phyloP scores from a whole-genome alignment of 1,140 invertebrate genomes.

The Colletes latitarsis region DNA sequence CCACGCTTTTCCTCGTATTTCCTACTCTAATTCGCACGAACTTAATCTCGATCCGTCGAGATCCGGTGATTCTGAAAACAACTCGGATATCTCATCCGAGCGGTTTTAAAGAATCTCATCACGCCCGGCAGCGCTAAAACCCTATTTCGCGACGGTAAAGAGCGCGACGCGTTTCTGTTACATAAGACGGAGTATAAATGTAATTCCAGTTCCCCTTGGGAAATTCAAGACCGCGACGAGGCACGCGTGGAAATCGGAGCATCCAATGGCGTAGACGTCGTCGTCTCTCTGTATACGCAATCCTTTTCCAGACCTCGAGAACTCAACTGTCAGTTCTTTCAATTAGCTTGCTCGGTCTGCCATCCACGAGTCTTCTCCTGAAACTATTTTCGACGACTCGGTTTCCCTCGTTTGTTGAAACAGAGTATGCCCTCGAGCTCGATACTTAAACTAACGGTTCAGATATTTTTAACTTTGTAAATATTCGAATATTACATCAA shows the following conservation, averaged over 20 bases:
- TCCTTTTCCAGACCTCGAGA: not conserved
- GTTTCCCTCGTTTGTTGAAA: not conserved
- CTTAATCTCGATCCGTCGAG: not conserved
- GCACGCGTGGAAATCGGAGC: constrained; percentile 46
- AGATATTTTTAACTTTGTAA: too few species aligned
- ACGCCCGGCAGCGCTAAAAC: not conserved
- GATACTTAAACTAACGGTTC: too few species aligned
- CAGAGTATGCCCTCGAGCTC: too few species aligned
- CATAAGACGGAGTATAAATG: constrained; percentile 43
- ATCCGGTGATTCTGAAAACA: not conserved
- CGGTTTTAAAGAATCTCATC: constrained; percentile 38
- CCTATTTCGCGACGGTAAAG: constrained; percentile 28
- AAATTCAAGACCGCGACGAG: constrained; percentile 45
- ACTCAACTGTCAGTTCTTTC: not conserved
- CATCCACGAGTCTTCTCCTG: not conserved
- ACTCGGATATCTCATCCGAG: not conserved
- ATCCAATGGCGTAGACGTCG: constrained; percentile 16
- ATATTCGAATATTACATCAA: too few species aligned
- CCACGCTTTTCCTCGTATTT: too few species aligned
- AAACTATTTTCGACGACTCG: not conserved
- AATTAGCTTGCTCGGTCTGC: not conserved
- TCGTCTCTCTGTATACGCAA: not conserved
- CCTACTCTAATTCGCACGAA: not conserved
- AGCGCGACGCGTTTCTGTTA: constrained; percentile 46
- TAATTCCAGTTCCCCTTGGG: constrained; percentile 42